Conservation (phyloP, 35 echinoderm and acorn worm genomes). For the Lytechinus variegatus region DNA sequence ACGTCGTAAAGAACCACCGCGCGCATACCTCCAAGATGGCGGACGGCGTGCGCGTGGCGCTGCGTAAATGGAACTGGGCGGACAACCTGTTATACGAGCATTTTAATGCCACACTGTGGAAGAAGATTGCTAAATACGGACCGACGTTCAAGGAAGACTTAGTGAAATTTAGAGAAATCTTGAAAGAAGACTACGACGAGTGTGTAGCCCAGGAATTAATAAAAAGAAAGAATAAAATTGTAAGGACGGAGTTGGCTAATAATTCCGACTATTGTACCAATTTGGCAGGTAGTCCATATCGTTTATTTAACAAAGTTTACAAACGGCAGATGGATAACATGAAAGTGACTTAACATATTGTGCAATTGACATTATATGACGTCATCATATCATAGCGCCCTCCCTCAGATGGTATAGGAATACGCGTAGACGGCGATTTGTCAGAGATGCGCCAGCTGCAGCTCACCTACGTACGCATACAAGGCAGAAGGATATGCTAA, state of each 20-base stretch:
- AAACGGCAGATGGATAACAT: not conserved
- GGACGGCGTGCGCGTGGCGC: slow-evolving; percentile 34
- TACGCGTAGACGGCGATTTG: too few relatives aligned
- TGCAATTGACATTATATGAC: too few relatives aligned
- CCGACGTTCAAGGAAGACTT: slow-evolving; percentile 51
- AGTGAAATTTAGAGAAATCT: slow-evolving; percentile 47
- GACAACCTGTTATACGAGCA: slow-evolving; percentile 60
- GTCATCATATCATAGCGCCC: too few relatives aligned
- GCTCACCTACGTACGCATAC: too few relatives aligned
- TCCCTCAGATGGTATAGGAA: too few relatives aligned
- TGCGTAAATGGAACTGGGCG: slow-evolving; percentile 61
- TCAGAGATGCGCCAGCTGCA: too few relatives aligned
- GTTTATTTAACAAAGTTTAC: slow-evolving; percentile 34
- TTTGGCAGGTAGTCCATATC: slow-evolving; percentile 35
- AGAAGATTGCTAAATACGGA: slow-evolving; percentile 68
- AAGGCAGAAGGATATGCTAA: too few relatives aligned
- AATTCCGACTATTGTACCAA: slow-evolving; percentile 14
- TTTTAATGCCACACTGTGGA: slow-evolving; percentile 75
- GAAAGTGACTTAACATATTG: not conserved
- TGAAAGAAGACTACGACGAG: not conserved
- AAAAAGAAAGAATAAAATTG: not conserved
- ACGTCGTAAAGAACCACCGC: slow-evolving; percentile 65
- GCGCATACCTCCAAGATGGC: not conserved
- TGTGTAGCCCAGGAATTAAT: not conserved
- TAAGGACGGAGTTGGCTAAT: not conserved